Percentiles rank a stretch among this genome's conserved stretches.
Evolutionary conservation across 2,113 vertebrate genomes (phyloP).

Genomic region (Ophiodon elongatus): DNA sequence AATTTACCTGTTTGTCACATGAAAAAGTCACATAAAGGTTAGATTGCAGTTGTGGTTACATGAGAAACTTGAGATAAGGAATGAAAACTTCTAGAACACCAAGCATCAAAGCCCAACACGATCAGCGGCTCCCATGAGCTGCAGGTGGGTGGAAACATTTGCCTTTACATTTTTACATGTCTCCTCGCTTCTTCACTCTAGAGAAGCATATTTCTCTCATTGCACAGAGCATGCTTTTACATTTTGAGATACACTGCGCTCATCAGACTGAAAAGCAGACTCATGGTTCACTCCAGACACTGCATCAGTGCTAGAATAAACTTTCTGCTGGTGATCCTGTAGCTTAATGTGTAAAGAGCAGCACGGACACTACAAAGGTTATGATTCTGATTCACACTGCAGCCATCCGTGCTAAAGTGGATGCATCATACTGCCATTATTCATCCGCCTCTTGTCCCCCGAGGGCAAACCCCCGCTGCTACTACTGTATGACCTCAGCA

Average conservation of each 20-base stretch:
- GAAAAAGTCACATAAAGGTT: neutral
- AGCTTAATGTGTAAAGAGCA: conserved; percentile 23
- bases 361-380: neutral
- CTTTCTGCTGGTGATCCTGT: conserved; percentile 30
- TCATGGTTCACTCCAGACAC: neutral
- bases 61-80: conserved; percentile 12
- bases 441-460: conserved; percentile 26
- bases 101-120: conserved; percentile 3
- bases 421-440: conserved; percentile 38
- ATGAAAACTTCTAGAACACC: neutral
- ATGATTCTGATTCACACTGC: conserved; percentile 42
- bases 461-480: conserved; percentile 17
- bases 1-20: conserved; percentile 10
- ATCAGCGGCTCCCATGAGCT: neutral
- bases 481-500: conserved; percentile 10
- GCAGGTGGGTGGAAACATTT: conserved; percentile 45
- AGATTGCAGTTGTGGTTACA: neutral
- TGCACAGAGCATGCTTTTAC: neutral
- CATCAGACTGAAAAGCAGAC: neutral
- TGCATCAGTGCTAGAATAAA: conserved; percentile 28
- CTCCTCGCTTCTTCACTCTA: neutral
- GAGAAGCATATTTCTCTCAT: neutral
- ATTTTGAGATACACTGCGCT: conserved; percentile 11
- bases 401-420: conserved; percentile 25
- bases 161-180: conserved; percentile 1